Evolutionary conservation across 1,140 invertebrate genomes (phyloP), one percentile per base, ranked within the genome.

Genomic region (Doryteuthis pealeii): DNA sequence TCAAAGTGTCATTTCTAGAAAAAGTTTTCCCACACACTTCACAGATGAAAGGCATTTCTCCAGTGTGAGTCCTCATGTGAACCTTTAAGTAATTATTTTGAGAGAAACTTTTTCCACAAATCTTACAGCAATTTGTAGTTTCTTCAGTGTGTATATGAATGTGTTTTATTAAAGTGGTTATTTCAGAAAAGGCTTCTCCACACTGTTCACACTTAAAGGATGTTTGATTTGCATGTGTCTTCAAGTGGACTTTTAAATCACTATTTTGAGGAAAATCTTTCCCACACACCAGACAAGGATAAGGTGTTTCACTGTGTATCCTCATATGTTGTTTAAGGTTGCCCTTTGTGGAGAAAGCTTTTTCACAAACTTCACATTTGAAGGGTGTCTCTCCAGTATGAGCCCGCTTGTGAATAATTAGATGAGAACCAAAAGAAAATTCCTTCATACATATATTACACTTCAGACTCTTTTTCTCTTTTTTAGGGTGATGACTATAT

Each of bases 361-460:
- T 90, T 85, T 76, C 72, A 76, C 86, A 87, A 3, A 79, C 33
- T 12, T 81, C 66, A 62, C 85, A 87, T 54, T 71, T 28, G 75
- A 73, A 71, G 31, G 74, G 73, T 35, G 35, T 49, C 1, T 74
- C 54, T 14, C 67, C 70, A 6, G 74, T 74, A 71, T 78, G 76
- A 33, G 75, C 73, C 30, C 93, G 89, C 3, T 92, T 92, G 82
- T 95, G 94, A 15, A 94, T 86, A 86, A 94, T 94, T 5, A 95
- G 28, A 33, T 35, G 33, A 22, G 30, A 32, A 26, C 10, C 28
- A 1, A 74, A 77, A 35, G 95, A 94, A 85, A 96, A 96, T 1
- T 93, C 94, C 85, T 96, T 96, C 72, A 92, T 94, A 87, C 95
- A 96, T 65, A 92, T 93, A 89, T 95, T 93, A 85, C 95, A 96